A percentile compares a stretch with the other conserved stretches of the same genome.
phyloP scores from a whole-genome alignment of 1,140 invertebrate genomes.

The Uloborus diversus region DNA sequence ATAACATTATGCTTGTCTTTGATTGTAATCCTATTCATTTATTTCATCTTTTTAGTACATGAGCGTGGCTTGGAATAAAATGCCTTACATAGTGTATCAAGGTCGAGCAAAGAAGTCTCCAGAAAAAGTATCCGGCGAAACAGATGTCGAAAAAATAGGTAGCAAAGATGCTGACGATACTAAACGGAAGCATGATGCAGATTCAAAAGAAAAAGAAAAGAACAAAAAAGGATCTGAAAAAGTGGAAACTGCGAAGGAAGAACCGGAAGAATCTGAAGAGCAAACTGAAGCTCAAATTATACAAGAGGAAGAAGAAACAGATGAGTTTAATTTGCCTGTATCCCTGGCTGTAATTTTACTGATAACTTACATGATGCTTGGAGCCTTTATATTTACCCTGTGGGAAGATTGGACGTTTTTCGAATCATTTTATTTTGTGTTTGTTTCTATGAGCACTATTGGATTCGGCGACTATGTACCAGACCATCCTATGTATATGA shows the following conservation, averaged over 20 bases:
- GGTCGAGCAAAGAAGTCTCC: conserved; percentile 2
- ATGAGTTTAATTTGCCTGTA: conserved; percentile 92
- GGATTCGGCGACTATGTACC: conserved; percentile 92
- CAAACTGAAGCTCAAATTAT: conserved; percentile 24
- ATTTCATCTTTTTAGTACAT: conserved; percentile 53
- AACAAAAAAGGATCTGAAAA: conserved; percentile 1
- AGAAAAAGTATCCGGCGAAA: not conserved
- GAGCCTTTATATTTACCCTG: conserved; percentile 78
- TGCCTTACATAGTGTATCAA: conserved; percentile 50
- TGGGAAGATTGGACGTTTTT: conserved; percentile 87
- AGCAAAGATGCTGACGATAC: not conserved
- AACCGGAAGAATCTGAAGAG: conserved; percentile 11
- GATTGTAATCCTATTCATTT: too few species aligned
- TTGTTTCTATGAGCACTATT: conserved; percentile 93
- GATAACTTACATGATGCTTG: conserved; percentile 83
- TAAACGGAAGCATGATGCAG: not conserved
- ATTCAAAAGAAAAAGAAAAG: not conserved
- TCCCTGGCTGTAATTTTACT: conserved; percentile 84
- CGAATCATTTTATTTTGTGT: conserved; percentile 93
- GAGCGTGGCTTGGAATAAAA: conserved; percentile 56
- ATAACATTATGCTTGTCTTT: not conserved
- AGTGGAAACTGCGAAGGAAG: not conserved
- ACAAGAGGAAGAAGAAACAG: conserved; percentile 72
- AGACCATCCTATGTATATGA: conserved; percentile 88
- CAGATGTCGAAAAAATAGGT: not conserved